Evolutionary conservation across 2,113 vertebrate species (phyloP), one percentile per base, ranked within the genome.

Genomic region (Nycticebus coucang): DNA sequence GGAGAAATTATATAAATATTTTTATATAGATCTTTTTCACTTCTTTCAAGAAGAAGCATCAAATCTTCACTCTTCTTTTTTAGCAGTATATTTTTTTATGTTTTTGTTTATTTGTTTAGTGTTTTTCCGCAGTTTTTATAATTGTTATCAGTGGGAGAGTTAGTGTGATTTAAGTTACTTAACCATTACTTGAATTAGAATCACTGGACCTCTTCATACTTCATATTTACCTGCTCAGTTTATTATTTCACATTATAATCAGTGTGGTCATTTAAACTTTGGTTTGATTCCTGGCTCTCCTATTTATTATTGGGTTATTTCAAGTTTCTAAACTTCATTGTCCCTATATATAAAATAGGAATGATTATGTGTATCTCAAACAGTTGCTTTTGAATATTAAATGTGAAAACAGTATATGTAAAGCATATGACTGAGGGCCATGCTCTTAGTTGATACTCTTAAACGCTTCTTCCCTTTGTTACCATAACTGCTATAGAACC

Each of bases 101-200:
- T 79, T 6, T 12, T 75, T 60, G 0, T 83, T 78, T 68, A 19
- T 68, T 83, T 50, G 45, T 50, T 74, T 41, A 68, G 30, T 60
- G 41, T 92, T 97, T 94, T 88, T 81, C 24, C 41, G 85, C 14
- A 93, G 71, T 72, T 92, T 72, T 92, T 93, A 21, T 74, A 53
- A 17, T 69, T 94, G 5, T 69, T 79, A 7, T 82, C 28, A 69
- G 13, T 75, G 5, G 17, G 37, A 81, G 35, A 69, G 33, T 50
- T 74, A 75, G 19, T 87, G 59, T 94, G 66, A 57, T 26, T 87
- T 85, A 83, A 41, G 57, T 89, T 57, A 89, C 53, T 79, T 8
- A 6, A n/a, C 35, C 41, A 21, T 85, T 79, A 69, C 26, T 69
- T 60, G 68, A 78, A 93, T 53, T 94, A 28, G 7, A 89, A 55